Conservation (phyloP, 1,140 invertebrate species). For the Bombyx mandarina region DNA sequence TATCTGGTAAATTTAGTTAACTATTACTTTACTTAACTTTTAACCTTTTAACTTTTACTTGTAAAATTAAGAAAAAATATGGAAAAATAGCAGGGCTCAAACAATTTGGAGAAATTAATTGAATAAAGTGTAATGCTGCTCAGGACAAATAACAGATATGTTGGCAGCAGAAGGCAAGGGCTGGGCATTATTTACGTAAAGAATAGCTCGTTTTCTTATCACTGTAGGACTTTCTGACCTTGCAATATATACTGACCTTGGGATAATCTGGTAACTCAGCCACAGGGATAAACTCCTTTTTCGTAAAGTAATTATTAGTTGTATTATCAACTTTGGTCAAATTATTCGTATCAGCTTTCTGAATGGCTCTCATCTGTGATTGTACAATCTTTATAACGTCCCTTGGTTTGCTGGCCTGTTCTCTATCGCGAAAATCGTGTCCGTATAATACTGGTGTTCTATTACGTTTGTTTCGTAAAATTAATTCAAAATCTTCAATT, state of each 20-base stretch:
- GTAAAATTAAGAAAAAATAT: no score
- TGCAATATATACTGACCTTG: constrained; percentile 17
- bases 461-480: constrained; percentile 19
- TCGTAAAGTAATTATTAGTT: constrained; percentile 13
- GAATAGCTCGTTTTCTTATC: no score
- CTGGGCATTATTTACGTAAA: no score
- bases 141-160: no score
- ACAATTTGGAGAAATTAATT: no score
- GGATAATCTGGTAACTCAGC: constrained; percentile 18
- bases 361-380: constrained; percentile 32
- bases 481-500: constrained; percentile 21
- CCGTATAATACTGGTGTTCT: constrained; percentile 16
- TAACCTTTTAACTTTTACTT: no score
- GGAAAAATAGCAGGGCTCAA: no score
- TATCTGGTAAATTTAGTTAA: no score
- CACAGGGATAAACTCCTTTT: constrained; percentile 23
- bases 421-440: background rate
- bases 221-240: no score
- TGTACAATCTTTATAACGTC: constrained; percentile 29
- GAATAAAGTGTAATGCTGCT: no score
- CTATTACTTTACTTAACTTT: no score
- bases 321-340: constrained; percentile 7
- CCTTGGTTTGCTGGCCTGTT: constrained; percentile 11
- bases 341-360: constrained; percentile 25
- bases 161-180: no score